Conservation (phyloP, 1,140 invertebrate species). For the Cherax destructor region DNA sequence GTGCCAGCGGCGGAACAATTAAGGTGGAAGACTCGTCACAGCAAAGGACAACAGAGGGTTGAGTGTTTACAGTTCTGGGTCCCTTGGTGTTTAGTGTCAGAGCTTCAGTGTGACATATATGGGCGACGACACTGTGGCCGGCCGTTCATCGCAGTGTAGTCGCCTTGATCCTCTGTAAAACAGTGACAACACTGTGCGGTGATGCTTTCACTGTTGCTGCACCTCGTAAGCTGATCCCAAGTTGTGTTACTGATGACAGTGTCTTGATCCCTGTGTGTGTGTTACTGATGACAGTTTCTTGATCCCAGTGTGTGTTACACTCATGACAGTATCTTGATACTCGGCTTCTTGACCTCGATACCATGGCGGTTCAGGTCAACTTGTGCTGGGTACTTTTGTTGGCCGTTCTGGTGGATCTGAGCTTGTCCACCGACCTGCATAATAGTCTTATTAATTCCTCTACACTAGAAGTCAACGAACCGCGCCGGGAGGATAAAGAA, state of each 20-base stretch:
- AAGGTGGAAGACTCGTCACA: background rate
- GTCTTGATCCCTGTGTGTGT: slow-evolving; percentile 2
- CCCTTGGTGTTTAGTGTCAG: background rate
- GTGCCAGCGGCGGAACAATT: background rate
- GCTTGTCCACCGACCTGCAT: slow-evolving; percentile 49
- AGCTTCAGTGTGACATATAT: background rate
- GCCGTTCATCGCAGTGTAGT: background rate
- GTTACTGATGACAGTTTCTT: background rate
- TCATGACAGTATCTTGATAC: background rate
- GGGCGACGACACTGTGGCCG: background rate
- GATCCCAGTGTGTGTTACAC: background rate
- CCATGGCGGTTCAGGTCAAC: slow-evolving; percentile 34
- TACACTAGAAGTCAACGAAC: slow-evolving; percentile 62
- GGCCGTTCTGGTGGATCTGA: slow-evolving; percentile 36
- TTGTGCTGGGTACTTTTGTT: slow-evolving; percentile 21
- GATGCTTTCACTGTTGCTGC: background rate
- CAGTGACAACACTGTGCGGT: background rate
- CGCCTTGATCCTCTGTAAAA: no score
- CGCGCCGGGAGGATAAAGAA: slow-evolving; percentile 50
- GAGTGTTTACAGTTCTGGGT: background rate
- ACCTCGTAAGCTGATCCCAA: no score
- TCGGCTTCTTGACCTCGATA: slow-evolving; percentile 4
- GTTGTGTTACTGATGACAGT: no score
- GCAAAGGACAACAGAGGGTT: background rate
- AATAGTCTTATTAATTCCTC: slow-evolving; percentile 61